Base-by-base conservation (phyloP, 2,888 invertebrate species). In the Tachystola acroxantha region DNA sequence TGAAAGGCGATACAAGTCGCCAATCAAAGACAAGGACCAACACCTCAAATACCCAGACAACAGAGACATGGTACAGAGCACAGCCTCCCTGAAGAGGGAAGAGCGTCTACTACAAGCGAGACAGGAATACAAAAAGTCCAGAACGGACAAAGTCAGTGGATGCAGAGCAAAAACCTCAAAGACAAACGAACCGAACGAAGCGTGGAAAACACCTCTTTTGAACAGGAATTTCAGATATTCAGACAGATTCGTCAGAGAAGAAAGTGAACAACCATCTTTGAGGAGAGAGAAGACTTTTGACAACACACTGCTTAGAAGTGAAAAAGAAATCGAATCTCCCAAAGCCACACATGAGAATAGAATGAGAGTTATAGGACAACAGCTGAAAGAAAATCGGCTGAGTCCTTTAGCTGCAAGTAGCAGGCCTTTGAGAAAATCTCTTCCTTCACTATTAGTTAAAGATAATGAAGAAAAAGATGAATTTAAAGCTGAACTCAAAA, bases 401-500 rank as follows among this genome's bases (percentile, higher is more conserved):
- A 76, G 65, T 49, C 74, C 73, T 26, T 46, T 78, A 44, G 67
- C 73, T 41, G 68, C 71, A 30, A 71, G 63, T 49, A 72, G 62
- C 45, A 75, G 78, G 57, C 84, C 82, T 51, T 68, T 85, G 58
- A 81, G 81, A 75, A 85, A 86, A 80, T 85, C 85, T 80, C 85
- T 84, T 78, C 85, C 85, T 78, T 85, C 85, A 68, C 76, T 85
- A 84, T 76, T 85, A 64, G 44, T 49, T 16, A 82, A 79, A 60
- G 74, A 75, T 81, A 86, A 68, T 75, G 85, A 82, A 76, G 86
- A 82, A 80, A 85, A 85, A 74, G 84, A 85, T 71, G 86, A 88
- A 73, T 88, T 88, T 79, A 85, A 84, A 75, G 67, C 75, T 37
- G 88, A 87, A 73, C 71, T 88, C 20, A 85, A 82, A 53, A 85